These are phyloP conservation scores for Cyanocitta stelleri DNA, from an alignment of 2,113 vertebrate species.

Conservation along the genomic window DNA sequence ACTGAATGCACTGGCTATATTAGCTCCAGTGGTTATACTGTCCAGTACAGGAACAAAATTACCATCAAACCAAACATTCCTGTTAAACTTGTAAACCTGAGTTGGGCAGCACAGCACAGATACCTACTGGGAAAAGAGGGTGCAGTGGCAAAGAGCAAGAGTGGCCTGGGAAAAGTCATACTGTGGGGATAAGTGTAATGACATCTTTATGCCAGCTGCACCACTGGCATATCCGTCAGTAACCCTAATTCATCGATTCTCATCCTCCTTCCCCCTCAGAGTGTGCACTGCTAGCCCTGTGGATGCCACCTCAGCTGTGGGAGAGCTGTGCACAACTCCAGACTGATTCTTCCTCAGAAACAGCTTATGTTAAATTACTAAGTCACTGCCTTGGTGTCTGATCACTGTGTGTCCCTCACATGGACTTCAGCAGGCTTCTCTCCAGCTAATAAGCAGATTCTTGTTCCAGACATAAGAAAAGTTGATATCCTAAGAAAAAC, in stretches of 20 bases:
- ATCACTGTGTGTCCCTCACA: neutral
- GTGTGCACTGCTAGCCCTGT: too few species aligned
- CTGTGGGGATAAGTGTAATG: fast-evolving
- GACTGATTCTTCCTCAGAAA: neutral
- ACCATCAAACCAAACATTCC: neutral
- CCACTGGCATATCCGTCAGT: too few species aligned
- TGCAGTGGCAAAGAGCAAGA: neutral
- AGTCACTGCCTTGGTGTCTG: neutral
- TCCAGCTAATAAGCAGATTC: neutral
- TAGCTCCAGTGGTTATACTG: neutral
- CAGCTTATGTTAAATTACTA: fast-evolving
- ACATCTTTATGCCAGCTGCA: neutral
- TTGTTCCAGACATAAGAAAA: neutral
- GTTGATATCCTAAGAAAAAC: neutral
- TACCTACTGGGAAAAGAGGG: neutral
- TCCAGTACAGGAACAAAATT: neutral
- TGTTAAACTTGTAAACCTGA: neutral
- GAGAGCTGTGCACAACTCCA: neutral
- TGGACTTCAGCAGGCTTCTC: neutral
- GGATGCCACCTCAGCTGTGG: neutral
- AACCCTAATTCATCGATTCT: fast-evolving
- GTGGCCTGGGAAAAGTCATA: neutral
- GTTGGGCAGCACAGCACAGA: fast-evolving
- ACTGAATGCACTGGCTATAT: neutral
- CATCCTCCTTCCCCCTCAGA: neutral